Evolutionary conservation across 2,797 vertebrate species (phyloP).

Genomic region (Cynopterus sphinx): DNA sequence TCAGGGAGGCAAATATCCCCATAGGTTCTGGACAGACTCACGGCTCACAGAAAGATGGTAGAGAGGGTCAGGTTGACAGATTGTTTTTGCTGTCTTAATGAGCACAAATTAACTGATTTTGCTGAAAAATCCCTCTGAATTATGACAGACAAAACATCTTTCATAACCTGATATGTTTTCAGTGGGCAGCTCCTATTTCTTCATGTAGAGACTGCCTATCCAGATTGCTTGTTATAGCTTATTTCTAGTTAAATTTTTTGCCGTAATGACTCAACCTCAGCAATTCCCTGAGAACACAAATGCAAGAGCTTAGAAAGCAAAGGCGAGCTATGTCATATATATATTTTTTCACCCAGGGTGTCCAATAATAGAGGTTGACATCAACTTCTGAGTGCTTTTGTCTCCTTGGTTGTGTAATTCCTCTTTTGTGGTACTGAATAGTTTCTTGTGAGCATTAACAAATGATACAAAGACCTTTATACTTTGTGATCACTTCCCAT

Average conservation of each 20-base stretch:
- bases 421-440: background rate
- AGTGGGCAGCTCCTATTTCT: background rate
- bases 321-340: background rate
- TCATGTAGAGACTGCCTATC: background rate
- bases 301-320: background rate
- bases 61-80: slow-evolving; percentile 52
- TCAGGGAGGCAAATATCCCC: slow-evolving; percentile 12
- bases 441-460: background rate
- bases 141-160: slow-evolving; percentile 54
- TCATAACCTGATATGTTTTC: background rate
- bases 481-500: background rate
- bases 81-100: slow-evolving; percentile 67
- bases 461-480: background rate
- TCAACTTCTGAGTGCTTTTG: background rate
- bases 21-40: slow-evolving; percentile 35
- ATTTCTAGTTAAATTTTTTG: slow-evolving; percentile 8
- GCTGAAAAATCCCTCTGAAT: slow-evolving; percentile 44
- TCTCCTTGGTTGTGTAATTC: background rate
- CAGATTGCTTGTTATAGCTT: background rate
- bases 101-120: slow-evolving; percentile 66
- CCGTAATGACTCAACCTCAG: background rate
- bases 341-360: background rate
- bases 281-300: background rate
- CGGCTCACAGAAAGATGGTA: slow-evolving; percentile 9
- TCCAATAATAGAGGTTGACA: background rate